phyloP scores from a whole-genome alignment of 2,888 invertebrate genomes.

The Cerastoderma edule region DNA sequence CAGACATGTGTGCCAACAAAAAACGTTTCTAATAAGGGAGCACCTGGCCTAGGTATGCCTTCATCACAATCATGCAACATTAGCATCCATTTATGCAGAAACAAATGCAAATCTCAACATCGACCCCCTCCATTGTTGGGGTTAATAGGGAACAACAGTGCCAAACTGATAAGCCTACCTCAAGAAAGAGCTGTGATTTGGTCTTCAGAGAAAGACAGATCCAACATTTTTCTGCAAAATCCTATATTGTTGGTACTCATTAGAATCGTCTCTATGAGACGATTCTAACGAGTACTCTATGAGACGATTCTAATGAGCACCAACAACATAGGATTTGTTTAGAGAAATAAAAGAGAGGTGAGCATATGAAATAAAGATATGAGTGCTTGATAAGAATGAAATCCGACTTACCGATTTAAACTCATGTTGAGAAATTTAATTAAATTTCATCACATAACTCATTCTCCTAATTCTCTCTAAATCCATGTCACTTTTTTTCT shows the following conservation, averaged over 20 bases:
- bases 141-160: conserved; percentile 4
- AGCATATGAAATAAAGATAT: too few species aligned
- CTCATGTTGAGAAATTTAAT: conserved; percentile 18
- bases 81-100: conserved; percentile 17
- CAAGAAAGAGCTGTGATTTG: too few species aligned
- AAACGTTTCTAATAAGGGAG: neutral
- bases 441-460: conserved; percentile 16
- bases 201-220: too few species aligned
- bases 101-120: conserved; percentile 6
- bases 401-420: conserved; percentile 16
- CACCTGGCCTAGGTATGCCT: conserved; percentile 11
- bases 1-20: too few species aligned
- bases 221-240: too few species aligned
- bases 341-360: too few species aligned
- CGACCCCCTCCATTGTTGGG: neutral
- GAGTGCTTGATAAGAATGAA: too few species aligned
- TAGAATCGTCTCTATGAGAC: too few species aligned
- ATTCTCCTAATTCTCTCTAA: conserved; percentile 8
- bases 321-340: too few species aligned
- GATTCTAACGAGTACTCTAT: too few species aligned
- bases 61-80: conserved; percentile 23
- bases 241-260: too few species aligned
- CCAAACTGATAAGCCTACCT: conserved; percentile 13
- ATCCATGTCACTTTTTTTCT: conserved; percentile 21
- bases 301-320: too few species aligned